These are phyloP conservation scores for Mayetiola destructor DNA, from an alignment of 2,888 invertebrate species.

Conservation along the genomic window DNA sequence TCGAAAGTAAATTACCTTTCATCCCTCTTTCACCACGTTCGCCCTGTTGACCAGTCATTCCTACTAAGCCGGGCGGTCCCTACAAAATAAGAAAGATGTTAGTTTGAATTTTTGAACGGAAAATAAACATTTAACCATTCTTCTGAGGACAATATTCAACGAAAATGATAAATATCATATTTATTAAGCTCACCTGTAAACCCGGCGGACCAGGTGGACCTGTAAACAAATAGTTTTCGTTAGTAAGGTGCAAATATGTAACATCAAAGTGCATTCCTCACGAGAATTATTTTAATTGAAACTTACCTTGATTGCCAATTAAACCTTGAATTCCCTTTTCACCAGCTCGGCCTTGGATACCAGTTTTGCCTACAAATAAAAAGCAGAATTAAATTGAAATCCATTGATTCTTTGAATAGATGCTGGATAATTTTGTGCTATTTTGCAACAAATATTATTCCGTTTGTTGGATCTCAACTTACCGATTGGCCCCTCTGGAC, in stretches of 20 bases:
- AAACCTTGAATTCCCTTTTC: conserved; percentile 33
- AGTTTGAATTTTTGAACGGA: neutral
- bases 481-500: neutral
- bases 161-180: too few species aligned
- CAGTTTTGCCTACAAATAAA: conserved; percentile 37
- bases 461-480: too few species aligned
- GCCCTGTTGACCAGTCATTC: conserved; percentile 41
- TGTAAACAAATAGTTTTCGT: too few species aligned
- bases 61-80: conserved; percentile 24
- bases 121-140: too few species aligned
- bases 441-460: neutral
- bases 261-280: too few species aligned
- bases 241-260: too few species aligned
- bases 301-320: conserved; percentile 36
- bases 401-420: neutral
- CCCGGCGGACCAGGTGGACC: conserved; percentile 25
- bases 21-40: conserved; percentile 42
- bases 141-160: too few species aligned
- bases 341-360: conserved; percentile 50
- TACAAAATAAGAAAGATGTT: neutral
- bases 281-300: too few species aligned
- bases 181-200: conserved; percentile 13
- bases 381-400: neutral
- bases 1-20: neutral
- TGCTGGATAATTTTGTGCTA: neutral